Conservation (phyloP, 2,797 vertebrate genomes). For the Chrosomus eos region DNA sequence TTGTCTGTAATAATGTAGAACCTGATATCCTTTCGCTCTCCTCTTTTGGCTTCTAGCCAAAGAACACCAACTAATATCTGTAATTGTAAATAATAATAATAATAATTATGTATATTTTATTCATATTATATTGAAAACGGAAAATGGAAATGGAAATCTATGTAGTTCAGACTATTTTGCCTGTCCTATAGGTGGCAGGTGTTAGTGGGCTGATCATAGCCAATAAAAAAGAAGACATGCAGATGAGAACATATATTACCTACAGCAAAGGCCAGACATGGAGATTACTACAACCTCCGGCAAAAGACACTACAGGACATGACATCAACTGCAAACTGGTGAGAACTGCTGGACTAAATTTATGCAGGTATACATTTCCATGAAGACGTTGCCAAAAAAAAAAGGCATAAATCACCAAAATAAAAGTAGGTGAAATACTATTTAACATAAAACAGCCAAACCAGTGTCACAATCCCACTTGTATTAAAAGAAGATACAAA, state of each 20-base stretch:
- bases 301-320: slow-evolving; percentile 82
- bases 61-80: background rate
- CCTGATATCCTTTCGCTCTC: background rate
- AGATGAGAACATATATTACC: slow-evolving; percentile 92
- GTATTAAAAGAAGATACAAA: background rate
- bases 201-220: slow-evolving; percentile 95
- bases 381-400: background rate
- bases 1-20: slow-evolving; percentile 11
- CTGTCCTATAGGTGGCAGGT: slow-evolving; percentile 87
- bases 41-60: background rate
- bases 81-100: background rate
- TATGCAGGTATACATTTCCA: background rate
- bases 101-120: no score
- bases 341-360: slow-evolving; percentile 32
- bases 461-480: background rate
- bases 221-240: slow-evolving; percentile 90
- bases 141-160: background rate
- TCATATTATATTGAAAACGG: background rate
- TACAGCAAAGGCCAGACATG: slow-evolving; percentile 97
- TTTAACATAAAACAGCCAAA: background rate
- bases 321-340: slow-evolving; percentile 87
- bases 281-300: slow-evolving; percentile 87
- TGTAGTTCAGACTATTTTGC: background rate
- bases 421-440: background rate
- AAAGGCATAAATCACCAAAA: background rate